Conservation (phyloP, 2,113 vertebrate species). For the Odontophorus gujanensis region DNA sequence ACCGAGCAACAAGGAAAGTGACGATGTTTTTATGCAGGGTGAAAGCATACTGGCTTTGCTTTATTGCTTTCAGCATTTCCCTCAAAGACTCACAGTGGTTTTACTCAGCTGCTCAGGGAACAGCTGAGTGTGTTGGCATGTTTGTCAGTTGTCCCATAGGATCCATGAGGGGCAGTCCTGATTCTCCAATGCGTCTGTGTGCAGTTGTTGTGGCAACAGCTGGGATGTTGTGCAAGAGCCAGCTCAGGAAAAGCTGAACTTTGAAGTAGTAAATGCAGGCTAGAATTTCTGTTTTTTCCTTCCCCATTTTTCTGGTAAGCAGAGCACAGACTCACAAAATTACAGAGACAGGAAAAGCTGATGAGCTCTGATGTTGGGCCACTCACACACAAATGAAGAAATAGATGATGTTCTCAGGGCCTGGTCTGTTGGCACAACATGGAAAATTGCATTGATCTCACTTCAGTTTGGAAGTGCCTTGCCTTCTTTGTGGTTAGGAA, state of each 20-base stretch:
- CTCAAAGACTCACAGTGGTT: neutral
- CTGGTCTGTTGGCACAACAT: neutral
- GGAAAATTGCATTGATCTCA: neutral
- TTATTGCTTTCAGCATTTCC: neutral
- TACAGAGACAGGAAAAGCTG: neutral
- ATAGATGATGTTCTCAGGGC: neutral
- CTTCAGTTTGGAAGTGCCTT: neutral
- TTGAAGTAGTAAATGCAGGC: neutral
- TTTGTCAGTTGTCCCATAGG: conserved; percentile 52
- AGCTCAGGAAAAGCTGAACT: neutral
- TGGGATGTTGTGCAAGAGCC: neutral
- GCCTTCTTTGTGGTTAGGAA: neutral
- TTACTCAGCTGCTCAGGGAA: conserved; percentile 50
- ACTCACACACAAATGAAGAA: neutral
- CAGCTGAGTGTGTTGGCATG: conserved; percentile 55
- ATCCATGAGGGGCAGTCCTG: neutral
- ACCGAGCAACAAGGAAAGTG: neutral
- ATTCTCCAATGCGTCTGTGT: neutral
- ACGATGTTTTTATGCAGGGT: neutral
- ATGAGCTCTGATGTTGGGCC: neutral
- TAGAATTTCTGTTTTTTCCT: neutral
- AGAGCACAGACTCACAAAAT: neutral
- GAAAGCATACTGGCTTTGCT: neutral
- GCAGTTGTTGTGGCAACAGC: conserved; percentile 25
- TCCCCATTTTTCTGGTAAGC: neutral